phyloP scores from a whole-genome alignment of 2,888 invertebrate genomes.

The Acleris cristana region DNA sequence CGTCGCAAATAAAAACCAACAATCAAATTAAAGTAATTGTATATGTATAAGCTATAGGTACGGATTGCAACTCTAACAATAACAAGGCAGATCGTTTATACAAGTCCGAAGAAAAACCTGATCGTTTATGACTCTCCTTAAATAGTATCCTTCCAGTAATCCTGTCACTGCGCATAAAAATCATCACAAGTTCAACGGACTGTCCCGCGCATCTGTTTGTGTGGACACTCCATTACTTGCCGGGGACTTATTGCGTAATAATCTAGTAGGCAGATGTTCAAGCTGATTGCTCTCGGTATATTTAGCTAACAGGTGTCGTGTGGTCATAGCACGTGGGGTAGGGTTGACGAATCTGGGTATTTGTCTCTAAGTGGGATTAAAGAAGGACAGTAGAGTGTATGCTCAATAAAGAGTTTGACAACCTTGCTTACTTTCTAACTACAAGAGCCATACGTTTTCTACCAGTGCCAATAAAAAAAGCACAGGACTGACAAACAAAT shows the following conservation, averaged over 20 bases:
- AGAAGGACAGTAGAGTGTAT: too few species aligned
- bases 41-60: background rate
- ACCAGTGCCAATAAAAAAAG: too few species aligned
- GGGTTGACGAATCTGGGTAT: slow-evolving; percentile 51
- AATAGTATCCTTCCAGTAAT: slow-evolving; percentile 28
- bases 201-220: slow-evolving; percentile 67
- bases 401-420: too few species aligned
- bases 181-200: slow-evolving; percentile 69
- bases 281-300: slow-evolving; percentile 76
- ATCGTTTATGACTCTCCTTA: slow-evolving; percentile 19
- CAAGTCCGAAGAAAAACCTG: slow-evolving; percentile 19
- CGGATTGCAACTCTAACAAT: background rate
- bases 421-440: too few species aligned
- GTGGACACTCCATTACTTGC: slow-evolving; percentile 67
- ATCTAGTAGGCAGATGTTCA: slow-evolving; percentile 74
- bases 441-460: too few species aligned
- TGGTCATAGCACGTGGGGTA: slow-evolving; percentile 62
- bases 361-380: too few species aligned
- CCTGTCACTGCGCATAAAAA: slow-evolving; percentile 51
- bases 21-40: background rate
- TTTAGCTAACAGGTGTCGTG: slow-evolving; percentile 76
- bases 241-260: slow-evolving; percentile 76
- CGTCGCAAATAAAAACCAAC: background rate
- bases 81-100: slow-evolving; percentile 7
- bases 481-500: too few species aligned